Evolutionary conservation across 2,797 vertebrate species (phyloP).

Genomic region (Ispidina picta): DNA sequence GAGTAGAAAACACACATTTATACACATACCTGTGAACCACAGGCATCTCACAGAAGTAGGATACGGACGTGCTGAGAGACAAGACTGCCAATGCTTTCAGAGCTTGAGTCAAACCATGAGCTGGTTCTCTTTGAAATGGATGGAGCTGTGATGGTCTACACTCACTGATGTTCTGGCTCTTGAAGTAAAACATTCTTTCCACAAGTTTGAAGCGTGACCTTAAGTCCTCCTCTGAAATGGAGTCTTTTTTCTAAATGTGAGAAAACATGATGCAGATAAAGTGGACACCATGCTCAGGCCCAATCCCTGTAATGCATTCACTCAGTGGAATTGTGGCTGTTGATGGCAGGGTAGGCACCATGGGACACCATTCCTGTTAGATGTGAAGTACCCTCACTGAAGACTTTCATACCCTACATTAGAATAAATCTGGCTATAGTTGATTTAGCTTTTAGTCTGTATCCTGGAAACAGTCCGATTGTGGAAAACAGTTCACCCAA

Average conservation of each 20-base stretch:
- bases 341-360: accelerated
- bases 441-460: not conserved
- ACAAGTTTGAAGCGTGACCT: not conserved
- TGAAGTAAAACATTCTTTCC: not conserved
- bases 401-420: not conserved
- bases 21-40: not conserved
- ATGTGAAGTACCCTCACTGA: not conserved
- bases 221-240: not conserved
- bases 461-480: not conserved
- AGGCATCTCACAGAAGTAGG: not conserved
- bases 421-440: not conserved
- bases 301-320: not conserved
- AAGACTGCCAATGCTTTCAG: not conserved
- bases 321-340: not conserved
- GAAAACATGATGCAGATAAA: not conserved
- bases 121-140: not conserved
- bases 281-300: not conserved
- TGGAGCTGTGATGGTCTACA: not conserved
- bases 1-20: not conserved
- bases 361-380: not conserved
- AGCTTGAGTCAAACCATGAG: not conserved
- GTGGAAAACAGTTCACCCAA: not conserved
- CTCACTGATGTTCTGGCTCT: not conserved
- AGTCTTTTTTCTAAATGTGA: not conserved
- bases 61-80: not conserved